Percentiles rank a stretch among this genome's conserved stretches.
These are phyloP conservation scores for Mellilla xanthometata DNA, from an alignment of 2,888 invertebrate species.

Conservation along the genomic window DNA sequence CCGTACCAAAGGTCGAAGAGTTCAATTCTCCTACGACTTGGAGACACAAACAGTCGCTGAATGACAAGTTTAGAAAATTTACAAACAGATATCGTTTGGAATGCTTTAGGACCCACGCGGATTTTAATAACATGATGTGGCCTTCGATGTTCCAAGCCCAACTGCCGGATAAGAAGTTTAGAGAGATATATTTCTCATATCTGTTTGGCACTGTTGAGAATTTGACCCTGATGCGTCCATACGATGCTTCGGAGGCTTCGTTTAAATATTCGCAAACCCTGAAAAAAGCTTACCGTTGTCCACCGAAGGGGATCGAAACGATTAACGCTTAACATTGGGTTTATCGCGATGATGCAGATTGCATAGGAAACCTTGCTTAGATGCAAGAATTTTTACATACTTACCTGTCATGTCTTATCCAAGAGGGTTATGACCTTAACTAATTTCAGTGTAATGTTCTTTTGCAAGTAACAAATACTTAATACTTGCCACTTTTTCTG, in stretches of 20 bases:
- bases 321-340: background rate
- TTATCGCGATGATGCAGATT: no score
- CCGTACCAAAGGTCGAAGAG: conserved; percentile 41
- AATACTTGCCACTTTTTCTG: no score
- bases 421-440: no score
- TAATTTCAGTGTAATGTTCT: no score
- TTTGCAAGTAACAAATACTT: no score
- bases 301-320: conserved; percentile 46
- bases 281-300: conserved; percentile 52
- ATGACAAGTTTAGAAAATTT: conserved; percentile 51
- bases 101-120: conserved; percentile 54
- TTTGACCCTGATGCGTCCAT: conserved; percentile 59
- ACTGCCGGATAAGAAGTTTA: conserved; percentile 67
- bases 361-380: no score
- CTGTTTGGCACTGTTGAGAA: conserved; percentile 51
- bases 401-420: no score
- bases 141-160: conserved; percentile 65
- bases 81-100: conserved; percentile 47
- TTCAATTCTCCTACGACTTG: conserved; percentile 52
- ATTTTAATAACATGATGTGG: conserved; percentile 62
- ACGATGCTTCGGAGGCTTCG: conserved; percentile 42
- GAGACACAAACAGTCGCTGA: conserved; percentile 54
- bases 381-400: no score
- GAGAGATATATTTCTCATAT: conserved; percentile 71
- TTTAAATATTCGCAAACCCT: conserved; percentile 42